Evolutionary conservation across 2,888 invertebrate genomes (phyloP), one percentile per base, ranked within the genome.

Genomic region (Drosophila recens): DNA sequence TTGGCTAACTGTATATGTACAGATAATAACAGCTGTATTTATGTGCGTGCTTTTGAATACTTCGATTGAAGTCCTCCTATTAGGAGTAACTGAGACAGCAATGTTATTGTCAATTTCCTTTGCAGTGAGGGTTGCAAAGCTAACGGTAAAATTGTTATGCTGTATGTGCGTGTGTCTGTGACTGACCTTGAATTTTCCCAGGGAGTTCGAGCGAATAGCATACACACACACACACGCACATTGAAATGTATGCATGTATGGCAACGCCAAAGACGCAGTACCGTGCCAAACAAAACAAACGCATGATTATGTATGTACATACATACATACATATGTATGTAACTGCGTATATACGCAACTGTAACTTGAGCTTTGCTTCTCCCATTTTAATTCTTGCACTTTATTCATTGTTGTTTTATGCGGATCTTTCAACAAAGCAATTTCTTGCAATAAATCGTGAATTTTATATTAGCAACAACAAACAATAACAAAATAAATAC

Each of bases 151-250:
- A 10, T 15, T 40, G 58, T n/a, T 57, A 34, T 57, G 46, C 17
- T 45, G 20, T 59, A n/a, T 27, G n/a, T 51, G 40, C 53, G 30
- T 59, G 34, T 51, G 59, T 70, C 20, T 62, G 64, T 66, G 38
- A 42, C 65, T 79, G 77, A 77, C 77, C 77, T 77, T 77, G 77
- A 77, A 77, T 74, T 79, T 67, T 45, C 45, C 67, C 46, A 68
- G 64, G 79, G 71, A 71, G 75, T 71, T 67, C 40, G 52, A 30
- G 30, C 2, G 30, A 8, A 30, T 36, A 54, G 45, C 23, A 38
- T 0, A 69, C 36, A 48, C 15, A 53, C 34, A 20, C 17, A 65
- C 23, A 40, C 15, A 52, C 15, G n/a, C n/a, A 20, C 43, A 46
- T 42, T 4, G 10, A 46, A 46, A 54, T 61, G 42, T 42, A 45